Percentiles rank a stretch among this genome's conserved stretches.
Evolutionary conservation across 2,113 vertebrate genomes (phyloP).

Genomic region (Eidolon helvum): DNA sequence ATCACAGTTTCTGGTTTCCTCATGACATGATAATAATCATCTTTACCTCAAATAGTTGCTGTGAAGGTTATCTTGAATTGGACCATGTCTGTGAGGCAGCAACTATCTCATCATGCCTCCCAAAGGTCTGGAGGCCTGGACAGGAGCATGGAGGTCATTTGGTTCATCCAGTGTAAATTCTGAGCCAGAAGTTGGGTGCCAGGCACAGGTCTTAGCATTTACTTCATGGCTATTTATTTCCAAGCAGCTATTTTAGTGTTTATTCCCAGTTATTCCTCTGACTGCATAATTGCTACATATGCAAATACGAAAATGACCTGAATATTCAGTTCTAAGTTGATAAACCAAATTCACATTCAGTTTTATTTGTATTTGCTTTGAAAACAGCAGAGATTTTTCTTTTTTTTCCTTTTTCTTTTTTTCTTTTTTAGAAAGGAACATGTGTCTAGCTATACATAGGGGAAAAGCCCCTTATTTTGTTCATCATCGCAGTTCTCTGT

Average conservation of each 20-base stretch:
- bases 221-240: neutral
- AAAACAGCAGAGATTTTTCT: neutral
- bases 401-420: too few species aligned
- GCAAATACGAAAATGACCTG: neutral
- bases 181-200: neutral
- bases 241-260: neutral
- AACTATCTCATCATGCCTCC: neutral
- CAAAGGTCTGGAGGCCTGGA: neutral
- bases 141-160: neutral
- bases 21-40: neutral
- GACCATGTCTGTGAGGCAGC: neutral
- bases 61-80: neutral
- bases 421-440: neutral
- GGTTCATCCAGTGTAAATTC: neutral
- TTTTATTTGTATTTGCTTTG: constrained; percentile 4
- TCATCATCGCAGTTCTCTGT: neutral
- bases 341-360: neutral
- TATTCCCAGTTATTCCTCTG: neutral
- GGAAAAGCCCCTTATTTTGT: neutral
- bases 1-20: neutral
- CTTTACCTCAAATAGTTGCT: neutral
- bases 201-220: neutral
- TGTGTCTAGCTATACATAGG: neutral
- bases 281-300: neutral
- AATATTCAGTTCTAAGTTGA: neutral